phyloP scores from a whole-genome alignment of 53 echinoderm and acorn worm species.

The Henricia sp. region DNA sequence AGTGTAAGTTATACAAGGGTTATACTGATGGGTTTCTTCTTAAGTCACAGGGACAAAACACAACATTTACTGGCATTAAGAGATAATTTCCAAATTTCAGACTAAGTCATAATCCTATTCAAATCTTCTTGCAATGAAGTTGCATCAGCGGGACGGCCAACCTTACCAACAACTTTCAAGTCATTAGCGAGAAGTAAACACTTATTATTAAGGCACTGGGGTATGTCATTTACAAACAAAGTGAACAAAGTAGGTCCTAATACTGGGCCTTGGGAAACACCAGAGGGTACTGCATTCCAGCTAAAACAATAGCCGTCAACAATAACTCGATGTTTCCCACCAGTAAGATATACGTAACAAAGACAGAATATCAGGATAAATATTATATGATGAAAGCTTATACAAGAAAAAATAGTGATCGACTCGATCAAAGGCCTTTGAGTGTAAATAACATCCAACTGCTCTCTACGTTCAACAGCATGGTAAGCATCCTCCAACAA shows the following conservation, averaged over 20 bases:
- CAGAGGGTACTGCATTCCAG: conserved; percentile 14
- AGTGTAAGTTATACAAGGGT: background rate
- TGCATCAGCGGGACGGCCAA: background rate
- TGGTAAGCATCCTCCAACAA: conserved; percentile 20
- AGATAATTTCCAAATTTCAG: background rate
- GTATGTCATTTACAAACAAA: conserved; percentile 24
- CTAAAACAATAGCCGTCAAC: conserved; percentile 10
- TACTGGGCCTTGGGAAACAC: conserved; percentile 23
- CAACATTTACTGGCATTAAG: background rate
- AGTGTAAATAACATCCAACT: conserved; percentile 28
- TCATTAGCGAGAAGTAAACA: conserved; percentile 28
- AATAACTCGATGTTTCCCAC: conserved; percentile 15
- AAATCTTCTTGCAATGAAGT: background rate
- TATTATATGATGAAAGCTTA: conserved; percentile 1
- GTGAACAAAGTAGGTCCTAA: background rate
- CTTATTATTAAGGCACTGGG: background rate
- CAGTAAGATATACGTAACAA: conserved; percentile 20
- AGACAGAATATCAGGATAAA: background rate
- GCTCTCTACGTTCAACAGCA: conserved; percentile 29
- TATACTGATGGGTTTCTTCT: background rate
- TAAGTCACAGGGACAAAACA: background rate
- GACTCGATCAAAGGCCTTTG: conserved; percentile 25
- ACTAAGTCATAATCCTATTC: background rate
- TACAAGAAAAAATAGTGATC: background rate
- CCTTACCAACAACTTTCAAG: background rate